Percentiles rank a stretch among this genome's conserved stretches.
Evolutionary conservation across 2,797 vertebrate genomes (phyloP).

Genomic region (Threskiornis aethiopicus): DNA sequence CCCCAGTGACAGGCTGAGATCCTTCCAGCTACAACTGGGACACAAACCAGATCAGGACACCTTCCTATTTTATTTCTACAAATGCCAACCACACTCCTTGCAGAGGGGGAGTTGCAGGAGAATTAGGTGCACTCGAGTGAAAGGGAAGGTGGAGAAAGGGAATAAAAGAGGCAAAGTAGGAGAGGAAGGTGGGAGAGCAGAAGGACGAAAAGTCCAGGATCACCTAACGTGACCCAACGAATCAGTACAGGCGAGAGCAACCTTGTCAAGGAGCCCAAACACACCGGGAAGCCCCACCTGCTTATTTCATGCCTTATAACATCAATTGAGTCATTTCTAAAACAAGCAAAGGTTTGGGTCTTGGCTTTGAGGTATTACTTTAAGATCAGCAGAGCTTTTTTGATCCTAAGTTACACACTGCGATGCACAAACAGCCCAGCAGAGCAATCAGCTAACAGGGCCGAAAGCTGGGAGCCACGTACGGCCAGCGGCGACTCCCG

Average conservation of each 20-base stretch:
- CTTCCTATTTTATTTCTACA: neutral
- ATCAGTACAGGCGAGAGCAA: neutral
- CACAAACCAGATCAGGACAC: neutral
- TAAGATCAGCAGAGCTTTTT: neutral
- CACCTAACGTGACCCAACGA: neutral
- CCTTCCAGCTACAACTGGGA: neutral
- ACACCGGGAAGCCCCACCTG: neutral
- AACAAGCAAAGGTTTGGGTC: neutral
- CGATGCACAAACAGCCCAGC: neutral
- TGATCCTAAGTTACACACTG: neutral
- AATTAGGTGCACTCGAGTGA: neutral
- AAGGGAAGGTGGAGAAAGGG: neutral
- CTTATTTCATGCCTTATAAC: neutral
- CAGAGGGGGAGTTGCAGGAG: neutral
- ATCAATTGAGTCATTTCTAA: neutral
- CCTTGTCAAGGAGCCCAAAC: neutral
- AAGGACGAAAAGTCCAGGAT: neutral
- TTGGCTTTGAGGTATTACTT: neutral
- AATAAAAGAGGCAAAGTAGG: neutral
- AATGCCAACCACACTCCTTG: neutral
- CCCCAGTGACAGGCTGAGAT: neutral
- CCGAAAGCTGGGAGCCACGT: neutral
- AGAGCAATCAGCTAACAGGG: neutral
- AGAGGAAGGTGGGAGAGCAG: neutral
- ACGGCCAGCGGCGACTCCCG: neutral